phyloP scores from a whole-genome alignment of 1,140 invertebrate species.

The Aricia agestis region DNA sequence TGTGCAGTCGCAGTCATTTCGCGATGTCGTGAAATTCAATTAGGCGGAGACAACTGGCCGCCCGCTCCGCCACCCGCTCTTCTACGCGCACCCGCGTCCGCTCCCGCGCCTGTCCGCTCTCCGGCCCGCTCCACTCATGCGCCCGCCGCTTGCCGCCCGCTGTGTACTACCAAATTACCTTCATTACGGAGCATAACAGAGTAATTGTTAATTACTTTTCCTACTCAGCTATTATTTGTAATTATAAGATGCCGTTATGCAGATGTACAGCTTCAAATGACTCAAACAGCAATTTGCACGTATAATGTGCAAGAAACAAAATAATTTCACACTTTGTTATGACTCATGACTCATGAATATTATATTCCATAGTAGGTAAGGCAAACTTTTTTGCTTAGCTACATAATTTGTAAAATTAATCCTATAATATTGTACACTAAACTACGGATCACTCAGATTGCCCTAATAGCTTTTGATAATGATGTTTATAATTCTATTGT shows the following conservation, averaged over 20 bases:
- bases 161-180: slow-evolving; percentile 60
- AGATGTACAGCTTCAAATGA: not conserved
- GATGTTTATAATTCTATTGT: too few species aligned
- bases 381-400: too few species aligned
- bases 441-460: too few species aligned
- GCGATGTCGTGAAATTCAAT: slow-evolving; percentile 61
- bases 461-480: too few species aligned
- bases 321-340: too few species aligned
- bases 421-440: too few species aligned
- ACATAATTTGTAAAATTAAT: too few species aligned
- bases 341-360: too few species aligned
- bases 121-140: not conserved
- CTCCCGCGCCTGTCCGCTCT: too few species aligned
- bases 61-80: slow-evolving; percentile 31
- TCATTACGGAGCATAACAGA: slow-evolving; percentile 56
- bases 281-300: not conserved
- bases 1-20: slow-evolving; percentile 51
- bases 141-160: slow-evolving; percentile 4
- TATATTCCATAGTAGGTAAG: too few species aligned
- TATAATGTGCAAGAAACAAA: not conserved
- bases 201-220: slow-evolving; percentile 63
- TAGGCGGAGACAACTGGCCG: slow-evolving; percentile 48
- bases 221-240: slow-evolving; percentile 38
- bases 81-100: slow-evolving; percentile 23
- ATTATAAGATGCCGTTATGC: slow-evolving; percentile 33